Percentiles rank a stretch among this genome's conserved stretches.
Evolutionary conservation across 2,888 invertebrate genomes (phyloP).

Genomic region (Drosophila longiperda): DNA sequence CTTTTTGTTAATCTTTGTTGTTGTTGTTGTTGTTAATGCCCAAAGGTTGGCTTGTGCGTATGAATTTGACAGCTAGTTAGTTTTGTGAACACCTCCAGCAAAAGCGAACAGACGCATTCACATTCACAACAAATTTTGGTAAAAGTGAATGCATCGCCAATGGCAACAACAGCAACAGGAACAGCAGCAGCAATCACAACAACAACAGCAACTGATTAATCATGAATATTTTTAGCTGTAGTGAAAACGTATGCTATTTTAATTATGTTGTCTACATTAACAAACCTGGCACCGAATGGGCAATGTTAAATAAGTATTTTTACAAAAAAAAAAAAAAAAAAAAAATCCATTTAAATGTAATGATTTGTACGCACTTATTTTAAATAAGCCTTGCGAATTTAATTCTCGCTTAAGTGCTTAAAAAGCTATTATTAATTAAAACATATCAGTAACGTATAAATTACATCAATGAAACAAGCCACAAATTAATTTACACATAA

Average conservation of each 20-base stretch:
- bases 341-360: neutral
- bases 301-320: neutral
- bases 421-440: neutral
- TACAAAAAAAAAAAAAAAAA: neutral
- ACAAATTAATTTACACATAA: neutral
- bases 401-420: neutral
- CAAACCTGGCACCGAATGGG: neutral
- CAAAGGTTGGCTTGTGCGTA: slow-evolving; percentile 30
- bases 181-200: neutral
- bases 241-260: slow-evolving; percentile 39
- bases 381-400: neutral
- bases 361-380: neutral
- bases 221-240: neutral
- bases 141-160: slow-evolving; percentile 38
- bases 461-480: neutral
- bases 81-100: slow-evolving; percentile 30
- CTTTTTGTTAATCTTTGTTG: slow-evolving; percentile 9
- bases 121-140: slow-evolving; percentile 7
- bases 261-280: slow-evolving; percentile 33
- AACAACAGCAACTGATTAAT: neutral
- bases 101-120: slow-evolving; percentile 2
- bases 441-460: neutral
- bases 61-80: slow-evolving; percentile 41
- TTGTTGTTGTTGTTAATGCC: slow-evolving; percentile 28
- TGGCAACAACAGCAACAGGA: slow-evolving; percentile 11